Evolutionary conservation across 2,113 vertebrate species (phyloP), one percentile per base, ranked within the genome.

Genomic region (Fulmarus glacialis): DNA sequence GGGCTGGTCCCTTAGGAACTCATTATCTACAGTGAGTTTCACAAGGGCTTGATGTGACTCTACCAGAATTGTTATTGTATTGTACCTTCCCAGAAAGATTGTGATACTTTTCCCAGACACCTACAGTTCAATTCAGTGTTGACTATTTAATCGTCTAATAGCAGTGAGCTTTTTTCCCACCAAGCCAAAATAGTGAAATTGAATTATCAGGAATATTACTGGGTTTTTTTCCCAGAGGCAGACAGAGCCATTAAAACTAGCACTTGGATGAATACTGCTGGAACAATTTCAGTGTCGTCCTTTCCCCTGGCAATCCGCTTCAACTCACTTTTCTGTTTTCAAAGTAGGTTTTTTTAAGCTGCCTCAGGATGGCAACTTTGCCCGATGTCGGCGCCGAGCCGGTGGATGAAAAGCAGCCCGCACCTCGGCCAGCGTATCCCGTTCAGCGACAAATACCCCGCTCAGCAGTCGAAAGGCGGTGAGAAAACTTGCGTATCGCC

Each of bases 61-160:
- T 66, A 43, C 64, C 83, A 95, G 77, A 95, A 96, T n/a, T 82
- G 68, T 26, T 94, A 67, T 56, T 59, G 56, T 23, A 40, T 13
- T 79, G 64, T 32, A 85, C 84, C 70, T 96, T 97, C 95, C 96
- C 94, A 96, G 94, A 97, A 95, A 94, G 48, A 43, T 6, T 74
- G 53, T 56, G 68, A 89, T 86, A 75, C 52, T 80, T 78, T 95
- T 91, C 86, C 94, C 73, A 93, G 50, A 81, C 70, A 85, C 73
- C 62, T 73, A 47, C 29, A 36, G 80, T 42, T 78, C 77, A 59
- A 62, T 87, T 82, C 50, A 50, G 20, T 18, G 32, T 29, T 34
- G 42, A 58, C 78, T 81, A 12, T 86, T 93, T 74, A 64, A 77
- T 77, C 30, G 68, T 45, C 75, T 85, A 87, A 92, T 22, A 80